Evolutionary conservation across 2,797 vertebrate species (phyloP).

Genomic region (Hafferia zeledoni): DNA sequence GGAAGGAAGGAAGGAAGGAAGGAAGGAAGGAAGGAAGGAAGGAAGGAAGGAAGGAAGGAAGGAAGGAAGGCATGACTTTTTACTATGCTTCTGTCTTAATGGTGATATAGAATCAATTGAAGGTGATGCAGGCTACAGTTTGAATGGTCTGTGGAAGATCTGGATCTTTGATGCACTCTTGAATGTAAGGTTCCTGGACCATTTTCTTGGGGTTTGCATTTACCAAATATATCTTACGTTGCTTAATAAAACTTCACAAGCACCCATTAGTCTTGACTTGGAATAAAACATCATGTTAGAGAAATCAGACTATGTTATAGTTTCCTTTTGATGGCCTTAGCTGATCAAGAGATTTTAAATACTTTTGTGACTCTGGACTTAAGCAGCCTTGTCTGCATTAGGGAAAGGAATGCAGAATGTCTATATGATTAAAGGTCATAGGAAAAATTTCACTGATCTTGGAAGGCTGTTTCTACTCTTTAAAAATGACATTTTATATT

Average conservation of each 20-base stretch:
- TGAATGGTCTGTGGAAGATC: background rate
- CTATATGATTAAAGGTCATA: background rate
- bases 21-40: background rate
- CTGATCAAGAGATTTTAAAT: constrained; percentile 6
- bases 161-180: background rate
- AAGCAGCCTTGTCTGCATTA: background rate
- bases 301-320: background rate
- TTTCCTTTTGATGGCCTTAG: background rate
- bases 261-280: background rate
- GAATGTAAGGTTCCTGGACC: background rate
- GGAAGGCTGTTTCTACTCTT: background rate
- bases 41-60: background rate
- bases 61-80: background rate
- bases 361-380: background rate
- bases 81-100: background rate
- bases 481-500: background rate
- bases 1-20: background rate
- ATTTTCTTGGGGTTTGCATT: background rate
- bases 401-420: background rate
- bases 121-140: background rate
- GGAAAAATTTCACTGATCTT: background rate
- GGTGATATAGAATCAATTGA: background rate
- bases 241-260: background rate
- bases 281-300: background rate
- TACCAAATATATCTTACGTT: background rate